Evolutionary conservation across 53 echinoderm and acorn worm species (phyloP).

Genomic region (Crossaster papposus): DNA sequence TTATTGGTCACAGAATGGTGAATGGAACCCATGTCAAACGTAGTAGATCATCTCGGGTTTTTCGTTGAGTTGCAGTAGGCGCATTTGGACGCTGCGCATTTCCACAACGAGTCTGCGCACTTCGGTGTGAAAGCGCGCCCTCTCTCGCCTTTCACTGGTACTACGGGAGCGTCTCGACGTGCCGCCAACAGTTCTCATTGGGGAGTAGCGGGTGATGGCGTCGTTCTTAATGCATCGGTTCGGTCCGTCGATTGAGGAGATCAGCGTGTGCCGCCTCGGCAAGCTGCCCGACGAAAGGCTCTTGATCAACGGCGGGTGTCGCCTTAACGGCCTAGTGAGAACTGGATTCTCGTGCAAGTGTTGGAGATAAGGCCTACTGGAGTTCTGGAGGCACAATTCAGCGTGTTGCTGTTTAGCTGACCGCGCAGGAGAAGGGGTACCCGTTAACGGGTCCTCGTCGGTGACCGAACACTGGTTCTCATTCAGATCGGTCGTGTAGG

Average conservation of each 20-base stretch:
- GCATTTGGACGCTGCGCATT: slow-evolving; percentile 87
- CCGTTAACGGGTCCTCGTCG: slow-evolving; percentile 11
- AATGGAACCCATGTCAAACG: slow-evolving; percentile 63
- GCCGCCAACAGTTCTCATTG: slow-evolving; percentile 28
- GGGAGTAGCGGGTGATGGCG: slow-evolving; percentile 34
- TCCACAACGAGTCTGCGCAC: slow-evolving; percentile 77
- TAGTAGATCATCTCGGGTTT: slow-evolving; percentile 93
- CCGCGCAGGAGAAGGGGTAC: slow-evolving; percentile 38
- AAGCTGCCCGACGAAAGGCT: slow-evolving; percentile 49
- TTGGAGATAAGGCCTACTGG: no score
- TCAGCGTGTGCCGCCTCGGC: slow-evolving; percentile 52
- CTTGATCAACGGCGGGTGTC: slow-evolving; percentile 54
- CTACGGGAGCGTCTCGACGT: slow-evolving; percentile 37
- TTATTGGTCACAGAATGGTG: not conserved
- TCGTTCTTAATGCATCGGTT: slow-evolving; percentile 48
- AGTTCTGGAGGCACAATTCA: slow-evolving; percentile 53
- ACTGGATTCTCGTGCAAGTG: slow-evolving; percentile 57
- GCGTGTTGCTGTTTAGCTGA: slow-evolving; percentile 54
- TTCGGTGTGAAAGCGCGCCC: slow-evolving; percentile 60
- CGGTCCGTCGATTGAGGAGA: slow-evolving; percentile 53
- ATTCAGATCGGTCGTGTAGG: slow-evolving; percentile 43
- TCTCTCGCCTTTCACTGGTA: slow-evolving; percentile 49
- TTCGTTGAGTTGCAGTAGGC: slow-evolving; percentile 87
- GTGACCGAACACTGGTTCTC: slow-evolving; percentile 11
- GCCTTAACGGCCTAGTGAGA: not conserved